A percentile compares a stretch with the other conserved stretches of the same genome.
phyloP scores from a whole-genome alignment of 2,797 vertebrate species.

The Ctenochaetus hawaiiensis region DNA sequence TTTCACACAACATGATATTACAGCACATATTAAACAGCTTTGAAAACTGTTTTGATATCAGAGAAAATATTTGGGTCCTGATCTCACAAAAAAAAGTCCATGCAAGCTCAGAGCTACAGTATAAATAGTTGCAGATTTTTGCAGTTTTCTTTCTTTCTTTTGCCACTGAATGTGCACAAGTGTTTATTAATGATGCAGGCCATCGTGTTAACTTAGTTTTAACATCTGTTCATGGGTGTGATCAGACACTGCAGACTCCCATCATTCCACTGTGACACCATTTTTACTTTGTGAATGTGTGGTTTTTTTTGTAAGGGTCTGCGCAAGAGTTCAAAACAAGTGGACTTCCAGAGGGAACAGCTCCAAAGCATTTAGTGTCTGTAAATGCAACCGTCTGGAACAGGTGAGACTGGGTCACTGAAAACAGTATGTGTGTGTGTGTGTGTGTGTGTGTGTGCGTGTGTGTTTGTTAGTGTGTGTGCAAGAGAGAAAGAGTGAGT shows the following conservation, averaged over 20 bases:
- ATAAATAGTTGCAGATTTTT: constrained; percentile 8
- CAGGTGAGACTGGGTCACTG: constrained; percentile 73
- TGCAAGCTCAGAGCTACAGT: not conserved
- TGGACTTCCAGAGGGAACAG: constrained; percentile 70
- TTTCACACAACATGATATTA: constrained; percentile 52
- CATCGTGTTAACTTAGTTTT: constrained; percentile 27
- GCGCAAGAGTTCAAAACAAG: constrained; percentile 45
- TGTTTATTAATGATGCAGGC: not conserved
- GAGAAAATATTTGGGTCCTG: constrained; percentile 34
- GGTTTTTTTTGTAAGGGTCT: constrained; percentile 67
- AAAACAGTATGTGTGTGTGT: constrained; percentile 23
- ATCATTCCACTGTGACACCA: constrained; percentile 10
- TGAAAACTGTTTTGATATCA: constrained; percentile 33
- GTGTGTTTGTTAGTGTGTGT: constrained; percentile 30
- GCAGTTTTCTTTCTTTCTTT: not conserved
- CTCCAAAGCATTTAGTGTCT: constrained; percentile 64
- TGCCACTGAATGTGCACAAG: not conserved
- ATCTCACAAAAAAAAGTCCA: constrained; percentile 9
- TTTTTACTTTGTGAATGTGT: constrained; percentile 49
- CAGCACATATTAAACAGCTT: constrained; percentile 45
- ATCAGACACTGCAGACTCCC: constrained; percentile 6
- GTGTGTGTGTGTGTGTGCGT: constrained; percentile 17
- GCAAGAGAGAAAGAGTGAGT: not conserved
- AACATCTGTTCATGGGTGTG: constrained; percentile 20
- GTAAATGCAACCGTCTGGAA: constrained; percentile 71